Evolutionary conservation across 2,888 invertebrate species (phyloP), one percentile per base, ranked within the genome.

Genomic region (Morpho achilles): DNA sequence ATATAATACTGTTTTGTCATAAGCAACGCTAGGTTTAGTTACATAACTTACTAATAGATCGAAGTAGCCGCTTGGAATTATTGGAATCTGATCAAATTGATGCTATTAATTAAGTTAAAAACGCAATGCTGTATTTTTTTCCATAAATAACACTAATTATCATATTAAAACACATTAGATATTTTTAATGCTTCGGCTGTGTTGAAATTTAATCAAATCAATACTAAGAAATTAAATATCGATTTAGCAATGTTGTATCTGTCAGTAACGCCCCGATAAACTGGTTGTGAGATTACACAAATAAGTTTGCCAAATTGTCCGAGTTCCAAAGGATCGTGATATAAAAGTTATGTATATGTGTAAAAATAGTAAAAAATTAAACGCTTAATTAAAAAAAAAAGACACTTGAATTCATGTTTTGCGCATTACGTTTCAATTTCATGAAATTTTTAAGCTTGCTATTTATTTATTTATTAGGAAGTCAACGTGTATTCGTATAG

Each of bases 21-120:
- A 61, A 69, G 72, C 78, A 77, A 78, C 79, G 79, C 74, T 76
- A 72, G 65, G 53, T 43, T 64, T 62, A 65, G 73, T 82, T 81
- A 80, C 75, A 75, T 78, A 76, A 77, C 72, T 9, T 7, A 51
- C 42, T 50, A 22, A 7, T 9, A 43, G 32, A 8, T 32, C n/a
- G n/a, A 32, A 9, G 2, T 42, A 44, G 8, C 48, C n/a, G 48
- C 48, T 48, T n/a, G n/a, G n/a, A n/a, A n/a, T n/a, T 8, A 48
- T 39, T 32, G 23, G 39, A 3, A 39, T 48, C 48, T 32, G 39
- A 8, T 2, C 7, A 50, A 50, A 16, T 40, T 32, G 32, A 32
- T 32, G 32, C 5, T 32, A 32, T 32, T 4, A 52, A 52, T 52
- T 10, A 39, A 9, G 7, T 50, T 32, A 32, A 32, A 0, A 32